Base-by-base conservation (phyloP, 2,888 invertebrate genomes). In the Acleris holmiana region DNA sequence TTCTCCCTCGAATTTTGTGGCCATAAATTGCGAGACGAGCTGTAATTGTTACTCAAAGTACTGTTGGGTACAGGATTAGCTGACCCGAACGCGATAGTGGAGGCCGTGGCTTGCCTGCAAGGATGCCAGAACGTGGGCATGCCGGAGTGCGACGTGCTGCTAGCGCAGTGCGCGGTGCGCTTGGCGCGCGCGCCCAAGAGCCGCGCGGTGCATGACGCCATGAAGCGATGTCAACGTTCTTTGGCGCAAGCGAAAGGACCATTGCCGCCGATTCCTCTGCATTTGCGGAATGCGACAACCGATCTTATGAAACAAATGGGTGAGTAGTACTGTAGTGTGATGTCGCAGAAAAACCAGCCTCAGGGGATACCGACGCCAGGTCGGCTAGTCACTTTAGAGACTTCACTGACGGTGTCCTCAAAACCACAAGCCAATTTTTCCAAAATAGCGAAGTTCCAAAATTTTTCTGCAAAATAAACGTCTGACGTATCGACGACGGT, bases 231-330 rank as follows among this genome's bases (percentile, higher is more conserved):
- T 18, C 95, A 95, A 79, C 79, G 82, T 48, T 83, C 93, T 18
- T 93, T 97, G 55, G 80, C 83, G 1, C 89, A 94, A 63, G 93
- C 94, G 15, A 93, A 95, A 76, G 97, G 97, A 0, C 92, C 95
- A 0, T 93, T 96, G 64, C 97, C 97, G 0, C 83, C 94, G 0
- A 96, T 97, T 6, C 97, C 97, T 0, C 87, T 97, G 67, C 96
- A 96, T 85, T 89, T 97, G 69, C 93, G 97, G 65, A 96, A 97
- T 87, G 96, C 96, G n/a, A 94, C 97, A 3, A 96, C 96, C 0
- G 95, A 93, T 80, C 87, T 97, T 0, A 96, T 96, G 96, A 94
- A 94, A 80, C 93, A 95, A 80, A 84, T 97, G 73, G 96, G 96
- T 94, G 84, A n/a, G 40, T 54, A 2, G 21, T 21, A 21, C 21